A percentile compares a stretch with the other conserved stretches of the same genome.
These are phyloP conservation scores for Anser brachyrhynchus DNA, from an alignment of 2,113 vertebrate species.

Conservation along the genomic window DNA sequence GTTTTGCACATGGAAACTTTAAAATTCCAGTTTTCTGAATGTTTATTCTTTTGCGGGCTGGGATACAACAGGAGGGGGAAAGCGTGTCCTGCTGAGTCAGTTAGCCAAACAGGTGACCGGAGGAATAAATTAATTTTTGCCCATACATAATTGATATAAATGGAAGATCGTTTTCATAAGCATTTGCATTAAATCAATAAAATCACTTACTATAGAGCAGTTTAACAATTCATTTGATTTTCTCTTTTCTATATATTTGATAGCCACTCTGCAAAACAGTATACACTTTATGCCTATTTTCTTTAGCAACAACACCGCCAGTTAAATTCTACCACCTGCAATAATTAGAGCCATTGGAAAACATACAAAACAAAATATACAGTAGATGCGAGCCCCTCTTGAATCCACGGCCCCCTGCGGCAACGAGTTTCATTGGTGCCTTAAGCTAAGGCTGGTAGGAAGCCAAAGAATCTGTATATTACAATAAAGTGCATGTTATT, in stretches of 20 bases:
- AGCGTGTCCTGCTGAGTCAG: conserved; percentile 51
- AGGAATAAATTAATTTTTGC: conserved; percentile 76
- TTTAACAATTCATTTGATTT: conserved; percentile 74
- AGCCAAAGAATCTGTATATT: conserved; percentile 72
- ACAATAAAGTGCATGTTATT: conserved; percentile 71
- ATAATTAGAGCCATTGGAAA: conserved; percentile 67
- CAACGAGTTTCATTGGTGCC: conserved; percentile 62
- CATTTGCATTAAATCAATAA: conserved; percentile 75
- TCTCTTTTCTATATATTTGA: conserved; percentile 63
- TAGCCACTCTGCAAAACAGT: conserved; percentile 45
- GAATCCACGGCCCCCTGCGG: conserved; percentile 32
- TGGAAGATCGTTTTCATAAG: conserved; percentile 70
- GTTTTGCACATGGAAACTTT: conserved; percentile 57
- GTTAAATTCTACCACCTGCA: conserved; percentile 67
- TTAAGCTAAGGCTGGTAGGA: conserved; percentile 68
- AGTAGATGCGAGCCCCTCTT: conserved; percentile 54
- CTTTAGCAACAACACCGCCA: conserved; percentile 49
- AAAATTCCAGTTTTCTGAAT: conserved; percentile 1
- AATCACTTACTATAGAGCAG: conserved; percentile 70
- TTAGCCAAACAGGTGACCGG: conserved; percentile 63
- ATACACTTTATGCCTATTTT: conserved; percentile 59
- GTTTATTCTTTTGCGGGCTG: background rate
- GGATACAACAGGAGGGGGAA: conserved; percentile 16
- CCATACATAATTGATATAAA: conserved; percentile 73
- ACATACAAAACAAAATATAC: conserved; percentile 58